Evolutionary conservation across 2,113 vertebrate genomes (phyloP).

Genomic region (Triplophysa rosa): DNA sequence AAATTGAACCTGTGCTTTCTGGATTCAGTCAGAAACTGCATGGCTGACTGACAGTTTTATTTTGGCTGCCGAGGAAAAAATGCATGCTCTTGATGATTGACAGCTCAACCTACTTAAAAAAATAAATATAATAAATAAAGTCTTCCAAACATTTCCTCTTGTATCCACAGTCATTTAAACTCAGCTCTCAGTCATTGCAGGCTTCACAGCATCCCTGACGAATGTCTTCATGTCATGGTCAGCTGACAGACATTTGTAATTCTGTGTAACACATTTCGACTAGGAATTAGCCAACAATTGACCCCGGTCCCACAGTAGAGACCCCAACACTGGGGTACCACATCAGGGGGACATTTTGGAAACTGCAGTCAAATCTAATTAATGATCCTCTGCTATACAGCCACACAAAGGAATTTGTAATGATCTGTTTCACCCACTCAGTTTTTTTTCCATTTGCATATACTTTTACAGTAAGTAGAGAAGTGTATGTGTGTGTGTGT

Average conservation of each 20-base stretch:
- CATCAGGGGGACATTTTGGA: conserved; percentile 28
- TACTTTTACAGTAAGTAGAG: background rate
- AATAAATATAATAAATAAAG: background rate
- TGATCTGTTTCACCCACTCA: background rate
- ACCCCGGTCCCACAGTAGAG: conserved; percentile 12
- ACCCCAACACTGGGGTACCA: conserved; percentile 14
- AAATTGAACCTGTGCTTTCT: background rate
- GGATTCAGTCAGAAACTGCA: background rate
- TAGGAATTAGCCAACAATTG: conserved; percentile 33
- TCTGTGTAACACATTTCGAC: conserved; percentile 11
- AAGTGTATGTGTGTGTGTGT: background rate
- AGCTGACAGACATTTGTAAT: background rate
- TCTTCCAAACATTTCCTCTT: background rate
- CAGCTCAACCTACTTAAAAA: no score
- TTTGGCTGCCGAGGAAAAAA: background rate
- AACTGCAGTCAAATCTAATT: conserved; percentile 47
- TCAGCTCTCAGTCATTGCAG: background rate
- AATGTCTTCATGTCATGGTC: background rate
- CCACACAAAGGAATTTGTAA: no score
- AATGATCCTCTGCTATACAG: background rate
- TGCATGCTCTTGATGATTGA: no score
- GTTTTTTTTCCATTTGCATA: background rate
- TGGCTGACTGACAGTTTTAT: conserved; percentile 1
- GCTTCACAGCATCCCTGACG: background rate
- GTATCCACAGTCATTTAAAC: background rate